Evolutionary conservation across 2,888 invertebrate genomes (phyloP).

Genomic region (Cheilosia soror): DNA sequence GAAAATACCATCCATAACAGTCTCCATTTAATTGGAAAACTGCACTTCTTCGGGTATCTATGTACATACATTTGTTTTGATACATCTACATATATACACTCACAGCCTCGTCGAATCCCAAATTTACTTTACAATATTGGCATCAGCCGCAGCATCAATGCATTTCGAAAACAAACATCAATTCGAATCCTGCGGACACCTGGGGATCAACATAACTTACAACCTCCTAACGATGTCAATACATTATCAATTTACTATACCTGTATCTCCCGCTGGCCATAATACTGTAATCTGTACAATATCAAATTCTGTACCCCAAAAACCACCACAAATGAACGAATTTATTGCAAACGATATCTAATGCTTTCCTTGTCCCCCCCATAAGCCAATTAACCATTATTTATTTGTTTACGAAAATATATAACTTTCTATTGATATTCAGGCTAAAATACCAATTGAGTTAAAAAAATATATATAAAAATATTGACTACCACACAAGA

Average conservation of each 20-base stretch:
- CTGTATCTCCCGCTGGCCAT: too few relatives aligned
- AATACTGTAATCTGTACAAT: slow-evolving; percentile 6
- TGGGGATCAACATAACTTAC: slow-evolving; percentile 21
- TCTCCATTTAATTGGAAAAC: too few relatives aligned
- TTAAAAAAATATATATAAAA: neutral
- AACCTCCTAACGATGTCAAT: slow-evolving; percentile 15
- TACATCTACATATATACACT: neutral
- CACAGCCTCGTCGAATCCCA: neutral
- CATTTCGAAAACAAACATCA: neutral
- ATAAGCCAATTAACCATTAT: slow-evolving; percentile 16
- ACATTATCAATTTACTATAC: slow-evolving; percentile 11
- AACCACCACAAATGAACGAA: slow-evolving; percentile 27
- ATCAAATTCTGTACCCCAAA: slow-evolving; percentile 8
- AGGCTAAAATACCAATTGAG: neutral
- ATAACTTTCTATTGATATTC: slow-evolving; percentile 2
- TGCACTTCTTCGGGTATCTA: too few relatives aligned
- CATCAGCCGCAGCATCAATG: neutral
- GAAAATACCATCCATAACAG: too few relatives aligned
- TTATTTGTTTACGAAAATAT: neutral
- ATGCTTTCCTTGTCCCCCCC: neutral
- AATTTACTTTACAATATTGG: neutral
- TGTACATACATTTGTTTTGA: neutral
- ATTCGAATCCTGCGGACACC: neutral
- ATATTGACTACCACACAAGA: neutral
- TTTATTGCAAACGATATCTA: slow-evolving; percentile 7